These are phyloP conservation scores for Octodonta nipae DNA, from an alignment of 2,888 invertebrate species.

Conservation along the genomic window DNA sequence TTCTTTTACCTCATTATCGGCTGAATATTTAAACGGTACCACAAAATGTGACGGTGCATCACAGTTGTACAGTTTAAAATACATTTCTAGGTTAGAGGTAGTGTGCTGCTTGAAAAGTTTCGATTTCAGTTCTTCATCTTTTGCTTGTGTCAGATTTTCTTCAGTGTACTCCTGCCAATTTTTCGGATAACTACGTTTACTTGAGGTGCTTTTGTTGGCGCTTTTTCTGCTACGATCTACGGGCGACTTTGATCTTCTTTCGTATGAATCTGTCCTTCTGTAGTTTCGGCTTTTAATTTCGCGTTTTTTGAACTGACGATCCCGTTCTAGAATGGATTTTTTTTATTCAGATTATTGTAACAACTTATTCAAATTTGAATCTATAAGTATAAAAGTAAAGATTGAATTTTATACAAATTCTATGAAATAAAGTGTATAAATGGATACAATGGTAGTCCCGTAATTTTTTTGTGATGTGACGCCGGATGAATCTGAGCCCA, in stretches of 20 bases:
- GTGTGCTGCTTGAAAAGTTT: slow-evolving; percentile 11
- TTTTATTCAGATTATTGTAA: too few relatives aligned
- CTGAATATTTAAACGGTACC: slow-evolving; percentile 18
- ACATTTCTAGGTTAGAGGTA: slow-evolving; percentile 11
- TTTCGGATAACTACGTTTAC: slow-evolving; percentile 21
- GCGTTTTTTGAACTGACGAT: slow-evolving; percentile 17
- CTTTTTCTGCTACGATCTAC: slow-evolving; percentile 6
- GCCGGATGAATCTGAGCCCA: too few relatives aligned
- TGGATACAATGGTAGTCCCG: too few relatives aligned
- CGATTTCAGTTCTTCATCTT: slow-evolving; percentile 14
- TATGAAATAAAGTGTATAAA: too few relatives aligned
- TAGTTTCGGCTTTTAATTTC: slow-evolving; percentile 22
- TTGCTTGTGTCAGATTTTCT: slow-evolving; percentile 11
- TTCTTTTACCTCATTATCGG: slow-evolving; percentile 18
- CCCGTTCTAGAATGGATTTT: slow-evolving; percentile 11
- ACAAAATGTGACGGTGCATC: slow-evolving; percentile 21
- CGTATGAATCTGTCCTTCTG: slow-evolving; percentile 13
- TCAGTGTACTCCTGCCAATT: slow-evolving; percentile 23
- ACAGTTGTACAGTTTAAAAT: slow-evolving; percentile 18
- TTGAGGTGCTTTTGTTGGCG: slow-evolving; percentile 10
- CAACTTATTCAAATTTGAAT: too few relatives aligned
- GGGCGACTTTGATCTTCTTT: slow-evolving; percentile 12
- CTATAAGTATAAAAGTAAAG: too few relatives aligned
- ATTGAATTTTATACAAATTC: too few relatives aligned
- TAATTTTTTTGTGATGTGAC: too few relatives aligned